phyloP scores from a whole-genome alignment of 2,888 invertebrate species.

The Bimastos eiseni region DNA sequence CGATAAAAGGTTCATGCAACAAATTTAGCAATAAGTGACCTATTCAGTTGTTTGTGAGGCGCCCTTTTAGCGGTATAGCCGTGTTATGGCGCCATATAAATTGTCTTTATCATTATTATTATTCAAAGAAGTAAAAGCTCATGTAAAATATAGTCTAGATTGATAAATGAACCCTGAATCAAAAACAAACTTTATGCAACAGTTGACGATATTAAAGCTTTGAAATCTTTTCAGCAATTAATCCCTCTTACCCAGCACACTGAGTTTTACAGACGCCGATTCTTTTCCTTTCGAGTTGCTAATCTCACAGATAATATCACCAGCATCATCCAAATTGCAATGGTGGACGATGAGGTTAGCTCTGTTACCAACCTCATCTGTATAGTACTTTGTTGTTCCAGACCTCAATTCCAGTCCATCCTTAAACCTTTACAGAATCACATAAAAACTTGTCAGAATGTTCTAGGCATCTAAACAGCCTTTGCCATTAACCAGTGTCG shows the following conservation, averaged over 20 bases:
- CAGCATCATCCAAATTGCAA: slow-evolving; percentile 86
- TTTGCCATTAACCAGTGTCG: too few relatives aligned
- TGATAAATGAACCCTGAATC: not conserved
- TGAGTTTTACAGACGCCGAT: slow-evolving; percentile 75
- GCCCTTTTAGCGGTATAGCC: too few relatives aligned
- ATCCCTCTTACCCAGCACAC: slow-evolving; percentile 43
- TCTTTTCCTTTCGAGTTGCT: slow-evolving; percentile 89
- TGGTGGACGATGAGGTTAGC: slow-evolving; percentile 86
- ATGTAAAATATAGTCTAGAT: not conserved
- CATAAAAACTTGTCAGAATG: not conserved
- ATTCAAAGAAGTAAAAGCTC: too few relatives aligned
- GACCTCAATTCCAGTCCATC: slow-evolving; percentile 58
- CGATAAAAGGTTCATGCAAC: not conserved
- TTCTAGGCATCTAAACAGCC: not conserved
- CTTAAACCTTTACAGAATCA: slow-evolving; percentile 25
- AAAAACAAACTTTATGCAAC: not conserved
- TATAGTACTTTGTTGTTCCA: slow-evolving; percentile 68
- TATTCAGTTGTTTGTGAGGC: too few relatives aligned
- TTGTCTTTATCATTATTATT: too few relatives aligned
- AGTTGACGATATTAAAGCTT: not conserved
- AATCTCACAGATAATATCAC: slow-evolving; percentile 94
- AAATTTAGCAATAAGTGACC: not conserved
- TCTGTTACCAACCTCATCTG: slow-evolving; percentile 71
- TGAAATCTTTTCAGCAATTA: not conserved
- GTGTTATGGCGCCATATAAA: too few relatives aligned